phyloP scores from a whole-genome alignment of 1,140 invertebrate species.

The Heliothis subflexa region DNA sequence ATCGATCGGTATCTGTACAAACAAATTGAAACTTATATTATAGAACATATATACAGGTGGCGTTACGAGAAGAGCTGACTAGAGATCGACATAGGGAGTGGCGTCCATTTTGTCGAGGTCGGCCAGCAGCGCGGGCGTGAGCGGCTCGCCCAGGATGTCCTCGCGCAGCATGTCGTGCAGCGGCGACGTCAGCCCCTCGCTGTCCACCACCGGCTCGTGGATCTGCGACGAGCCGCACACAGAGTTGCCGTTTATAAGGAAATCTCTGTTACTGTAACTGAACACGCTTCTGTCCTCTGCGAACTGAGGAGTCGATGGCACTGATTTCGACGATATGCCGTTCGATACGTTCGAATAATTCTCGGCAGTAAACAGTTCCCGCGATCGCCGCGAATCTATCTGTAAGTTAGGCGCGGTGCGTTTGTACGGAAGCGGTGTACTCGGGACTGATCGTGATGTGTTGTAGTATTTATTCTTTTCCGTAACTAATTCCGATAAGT shows the following conservation, averaged over 20 bases:
- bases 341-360: slow-evolving; percentile 69
- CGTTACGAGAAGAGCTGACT: slow-evolving; percentile 61
- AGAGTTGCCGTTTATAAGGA: slow-evolving; percentile 88
- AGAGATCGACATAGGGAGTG: slow-evolving; percentile 80
- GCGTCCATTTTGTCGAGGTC: slow-evolving; percentile 81
- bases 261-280: slow-evolving; percentile 88
- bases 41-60: slow-evolving; percentile 57
- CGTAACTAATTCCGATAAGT: slow-evolving; percentile 73
- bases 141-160: slow-evolving; percentile 70
- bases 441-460: slow-evolving; percentile 88
- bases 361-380: slow-evolving; percentile 69
- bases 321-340: slow-evolving; percentile 87
- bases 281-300: slow-evolving; percentile 85
- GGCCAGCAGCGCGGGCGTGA: slow-evolving; percentile 74
- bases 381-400: slow-evolving; percentile 73
- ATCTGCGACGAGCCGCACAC: slow-evolving; percentile 73
- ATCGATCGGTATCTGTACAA: slow-evolving; percentile 75
- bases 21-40: slow-evolving; percentile 57
- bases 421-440: slow-evolving; percentile 87
- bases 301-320: slow-evolving; percentile 88
- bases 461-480: slow-evolving; percentile 81
- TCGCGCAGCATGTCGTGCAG: slow-evolving; percentile 77
- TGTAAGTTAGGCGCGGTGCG: slow-evolving; percentile 74
- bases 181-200: slow-evolving; percentile 70
- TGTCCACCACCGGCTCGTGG: slow-evolving; percentile 65